phyloP scores from a whole-genome alignment of 2,797 vertebrate genomes.

The Alfaro cultratus region DNA sequence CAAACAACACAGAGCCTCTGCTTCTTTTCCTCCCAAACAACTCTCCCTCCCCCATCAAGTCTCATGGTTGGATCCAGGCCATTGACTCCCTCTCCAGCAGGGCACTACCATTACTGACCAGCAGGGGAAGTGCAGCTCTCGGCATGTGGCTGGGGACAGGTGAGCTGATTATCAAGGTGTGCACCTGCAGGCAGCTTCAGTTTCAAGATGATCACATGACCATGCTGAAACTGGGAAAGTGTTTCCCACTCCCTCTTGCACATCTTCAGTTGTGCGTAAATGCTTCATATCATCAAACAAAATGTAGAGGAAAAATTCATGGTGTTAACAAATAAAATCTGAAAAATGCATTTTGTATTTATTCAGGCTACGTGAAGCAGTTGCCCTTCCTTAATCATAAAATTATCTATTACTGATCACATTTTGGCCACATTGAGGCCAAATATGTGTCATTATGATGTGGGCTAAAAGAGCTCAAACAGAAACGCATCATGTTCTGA shows the following conservation, averaged over 20 bases:
- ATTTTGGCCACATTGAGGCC: not conserved
- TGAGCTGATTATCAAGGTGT: conserved; percentile 28
- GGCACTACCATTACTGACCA: conserved; percentile 64
- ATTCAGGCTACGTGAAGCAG: not conserved
- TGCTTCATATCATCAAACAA: not conserved
- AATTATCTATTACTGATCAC: not conserved
- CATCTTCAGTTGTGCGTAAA: not conserved
- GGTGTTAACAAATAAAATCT: not conserved
- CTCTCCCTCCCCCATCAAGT: conserved; percentile 31
- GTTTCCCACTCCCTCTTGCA: not conserved
- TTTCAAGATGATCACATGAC: conserved; percentile 7
- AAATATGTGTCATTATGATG: not conserved
- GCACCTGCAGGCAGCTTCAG: conserved; percentile 3
- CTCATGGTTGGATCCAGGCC: conserved; percentile 47
- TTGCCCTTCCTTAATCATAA: not conserved
- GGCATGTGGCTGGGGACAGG: conserved; percentile 56
- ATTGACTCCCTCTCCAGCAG: conserved; percentile 56
- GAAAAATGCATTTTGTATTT: not conserved
- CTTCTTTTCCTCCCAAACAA: not conserved
- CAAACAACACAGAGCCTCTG: not conserved
- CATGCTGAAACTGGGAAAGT: too few species aligned
- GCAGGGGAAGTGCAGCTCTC: conserved; percentile 60
- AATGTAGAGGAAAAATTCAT: not conserved
- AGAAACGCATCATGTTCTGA: not conserved
- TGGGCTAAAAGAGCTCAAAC: not conserved